phyloP scores from a whole-genome alignment of 2,113 vertebrate species.

The Indri indri region DNA sequence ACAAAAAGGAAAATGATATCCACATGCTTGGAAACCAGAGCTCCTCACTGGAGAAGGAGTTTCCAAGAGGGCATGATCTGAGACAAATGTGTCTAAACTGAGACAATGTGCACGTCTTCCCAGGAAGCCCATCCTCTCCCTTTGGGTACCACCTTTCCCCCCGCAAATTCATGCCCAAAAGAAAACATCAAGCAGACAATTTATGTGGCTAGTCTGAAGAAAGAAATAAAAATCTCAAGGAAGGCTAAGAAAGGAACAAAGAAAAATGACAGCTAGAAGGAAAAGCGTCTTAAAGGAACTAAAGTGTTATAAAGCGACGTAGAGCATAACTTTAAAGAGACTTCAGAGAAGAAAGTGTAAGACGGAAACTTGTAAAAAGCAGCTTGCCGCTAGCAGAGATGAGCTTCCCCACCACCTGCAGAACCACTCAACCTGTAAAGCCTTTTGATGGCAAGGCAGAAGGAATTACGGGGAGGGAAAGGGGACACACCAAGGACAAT shows the following conservation, averaged over 20 bases:
- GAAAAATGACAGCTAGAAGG: not conserved
- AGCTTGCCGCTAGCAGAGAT: not conserved
- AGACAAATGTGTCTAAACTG: too few relatives aligned
- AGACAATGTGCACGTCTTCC: too few relatives aligned
- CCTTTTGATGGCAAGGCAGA: slow-evolving; percentile 12
- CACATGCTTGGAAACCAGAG: not conserved
- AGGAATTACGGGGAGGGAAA: not conserved
- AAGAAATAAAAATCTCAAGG: not conserved
- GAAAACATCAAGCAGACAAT: not conserved
- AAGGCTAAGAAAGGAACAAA: slow-evolving; percentile 22
- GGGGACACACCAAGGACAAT: not conserved
- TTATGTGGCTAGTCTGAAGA: not conserved
- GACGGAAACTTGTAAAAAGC: not conserved
- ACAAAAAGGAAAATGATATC: not conserved
- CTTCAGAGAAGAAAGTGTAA: not conserved
- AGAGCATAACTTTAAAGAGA: not conserved
- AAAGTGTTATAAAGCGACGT: not conserved
- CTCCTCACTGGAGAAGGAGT: not conserved
- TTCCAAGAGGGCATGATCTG: too few relatives aligned
- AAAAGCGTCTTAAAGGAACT: not conserved
- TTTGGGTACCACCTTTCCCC: not conserved
- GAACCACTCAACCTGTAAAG: not conserved
- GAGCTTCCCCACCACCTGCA: not conserved
- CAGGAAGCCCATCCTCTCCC: fast-evolving
- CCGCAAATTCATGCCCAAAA: not conserved